These are phyloP conservation scores for Seriola quinqueradiata DNA, from an alignment of 2,113 vertebrate species.

Conservation along the genomic window DNA sequence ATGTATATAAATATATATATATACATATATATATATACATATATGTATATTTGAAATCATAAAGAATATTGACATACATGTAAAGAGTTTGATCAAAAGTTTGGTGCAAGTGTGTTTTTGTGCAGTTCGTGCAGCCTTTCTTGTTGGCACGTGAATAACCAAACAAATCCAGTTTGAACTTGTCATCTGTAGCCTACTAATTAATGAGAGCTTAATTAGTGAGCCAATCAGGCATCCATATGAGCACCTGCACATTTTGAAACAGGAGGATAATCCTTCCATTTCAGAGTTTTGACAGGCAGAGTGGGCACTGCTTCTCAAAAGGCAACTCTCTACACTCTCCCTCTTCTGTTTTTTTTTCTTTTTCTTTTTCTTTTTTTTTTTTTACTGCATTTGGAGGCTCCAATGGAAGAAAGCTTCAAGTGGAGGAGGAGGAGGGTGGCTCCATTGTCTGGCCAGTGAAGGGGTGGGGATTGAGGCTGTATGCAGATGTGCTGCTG, in stretches of 20 bases:
- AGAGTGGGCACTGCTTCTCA: conserved; percentile 28
- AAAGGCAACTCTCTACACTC: conserved; percentile 36
- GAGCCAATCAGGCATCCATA: conserved; percentile 30
- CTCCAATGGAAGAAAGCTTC: conserved; percentile 71
- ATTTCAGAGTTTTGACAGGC: conserved; percentile 44
- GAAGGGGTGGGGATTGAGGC: conserved; percentile 81
- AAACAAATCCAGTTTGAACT: conserved; percentile 31
- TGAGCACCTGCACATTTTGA: conserved; percentile 32
- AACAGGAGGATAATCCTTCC: background rate
- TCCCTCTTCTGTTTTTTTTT: background rate
- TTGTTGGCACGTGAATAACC: conserved; percentile 10
- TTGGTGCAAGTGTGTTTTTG: conserved; percentile 40
- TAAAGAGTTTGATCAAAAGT: conserved; percentile 58
- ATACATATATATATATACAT: background rate
- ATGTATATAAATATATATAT: background rate
- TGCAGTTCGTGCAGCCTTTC: background rate
- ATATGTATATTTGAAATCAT: background rate
- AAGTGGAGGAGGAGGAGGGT: conserved; percentile 73
- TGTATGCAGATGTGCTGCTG: conserved; percentile 84
- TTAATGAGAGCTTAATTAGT: conserved; percentile 60
- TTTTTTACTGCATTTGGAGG: conserved; percentile 66
- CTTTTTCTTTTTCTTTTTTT: background rate
- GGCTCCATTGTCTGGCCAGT: conserved; percentile 79
- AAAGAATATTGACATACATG: background rate
- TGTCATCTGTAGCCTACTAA: conserved; percentile 34